Conservation (phyloP, 2,888 invertebrate genomes). For the Cephus nigrinus region DNA sequence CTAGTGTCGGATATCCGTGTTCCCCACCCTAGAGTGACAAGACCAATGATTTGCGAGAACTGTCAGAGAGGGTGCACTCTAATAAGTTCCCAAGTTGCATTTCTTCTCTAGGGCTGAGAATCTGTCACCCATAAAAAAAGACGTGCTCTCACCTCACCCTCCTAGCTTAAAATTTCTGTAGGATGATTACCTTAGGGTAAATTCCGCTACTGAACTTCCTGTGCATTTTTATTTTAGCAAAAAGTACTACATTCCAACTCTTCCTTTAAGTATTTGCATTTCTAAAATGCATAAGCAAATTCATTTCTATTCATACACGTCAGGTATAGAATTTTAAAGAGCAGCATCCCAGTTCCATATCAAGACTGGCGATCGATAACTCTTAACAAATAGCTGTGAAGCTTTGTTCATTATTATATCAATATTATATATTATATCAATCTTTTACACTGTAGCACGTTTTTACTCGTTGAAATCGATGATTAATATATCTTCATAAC, state of each 20-base stretch:
- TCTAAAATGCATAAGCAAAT: background rate
- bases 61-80: conserved; percentile 1
- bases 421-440: background rate
- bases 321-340: background rate
- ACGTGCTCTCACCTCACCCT: background rate
- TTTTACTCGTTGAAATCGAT: background rate
- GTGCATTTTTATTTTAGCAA: background rate
- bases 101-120: background rate
- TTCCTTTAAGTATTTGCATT: conserved; percentile 7
- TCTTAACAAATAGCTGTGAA: background rate
- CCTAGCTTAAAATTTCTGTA: background rate
- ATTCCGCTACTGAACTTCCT: background rate
- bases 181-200: background rate
- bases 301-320: background rate
- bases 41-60: conserved; percentile 46
- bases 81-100: conserved; percentile 1
- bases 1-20: background rate
- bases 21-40: conserved; percentile 26
- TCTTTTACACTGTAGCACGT: background rate
- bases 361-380: background rate
- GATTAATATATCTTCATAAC: background rate
- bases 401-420: background rate
- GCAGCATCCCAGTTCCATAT: background rate
- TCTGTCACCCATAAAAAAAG: background rate
- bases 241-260: background rate